A percentile compares a stretch with the other conserved stretches of the same genome.
phyloP scores from a whole-genome alignment of 2,888 invertebrate species.

The Hyposoter dolosus region DNA sequence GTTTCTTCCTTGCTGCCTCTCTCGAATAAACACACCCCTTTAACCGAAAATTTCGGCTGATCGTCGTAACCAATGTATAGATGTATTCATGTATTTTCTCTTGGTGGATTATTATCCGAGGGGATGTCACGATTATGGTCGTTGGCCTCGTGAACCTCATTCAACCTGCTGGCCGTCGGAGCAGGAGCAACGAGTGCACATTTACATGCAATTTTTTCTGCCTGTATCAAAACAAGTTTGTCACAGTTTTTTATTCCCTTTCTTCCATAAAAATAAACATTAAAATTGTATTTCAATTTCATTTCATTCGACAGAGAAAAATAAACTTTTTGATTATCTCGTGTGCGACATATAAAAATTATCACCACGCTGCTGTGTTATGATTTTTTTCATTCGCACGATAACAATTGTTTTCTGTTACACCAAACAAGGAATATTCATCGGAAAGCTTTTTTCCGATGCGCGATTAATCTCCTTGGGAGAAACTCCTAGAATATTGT shows the following conservation, averaged over 20 bases:
- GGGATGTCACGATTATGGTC: slow-evolving; percentile 63
- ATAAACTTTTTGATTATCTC: neutral
- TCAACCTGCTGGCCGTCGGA: slow-evolving; percentile 64
- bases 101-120: slow-evolving; percentile 38
- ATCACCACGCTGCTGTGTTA: neutral
- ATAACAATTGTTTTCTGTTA: neutral
- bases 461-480: slow-evolving; percentile 29
- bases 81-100: slow-evolving; percentile 27
- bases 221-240: neutral
- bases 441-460: slow-evolving; percentile 17
- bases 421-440: neutral
- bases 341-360: neutral
- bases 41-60: slow-evolving; percentile 57
- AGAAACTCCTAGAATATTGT: slow-evolving; percentile 44
- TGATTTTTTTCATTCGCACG: neutral
- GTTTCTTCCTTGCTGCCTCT: slow-evolving; percentile 30
- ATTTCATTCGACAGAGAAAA: neutral
- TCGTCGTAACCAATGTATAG: neutral
- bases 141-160: slow-evolving; percentile 63
- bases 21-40: slow-evolving; percentile 57
- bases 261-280: neutral
- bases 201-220: slow-evolving; percentile 36
- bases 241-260: neutral
- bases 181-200: slow-evolving; percentile 13
- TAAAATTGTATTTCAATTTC: neutral